phyloP scores from a whole-genome alignment of 2,113 vertebrate genomes.

The Microtus montanus region DNA sequence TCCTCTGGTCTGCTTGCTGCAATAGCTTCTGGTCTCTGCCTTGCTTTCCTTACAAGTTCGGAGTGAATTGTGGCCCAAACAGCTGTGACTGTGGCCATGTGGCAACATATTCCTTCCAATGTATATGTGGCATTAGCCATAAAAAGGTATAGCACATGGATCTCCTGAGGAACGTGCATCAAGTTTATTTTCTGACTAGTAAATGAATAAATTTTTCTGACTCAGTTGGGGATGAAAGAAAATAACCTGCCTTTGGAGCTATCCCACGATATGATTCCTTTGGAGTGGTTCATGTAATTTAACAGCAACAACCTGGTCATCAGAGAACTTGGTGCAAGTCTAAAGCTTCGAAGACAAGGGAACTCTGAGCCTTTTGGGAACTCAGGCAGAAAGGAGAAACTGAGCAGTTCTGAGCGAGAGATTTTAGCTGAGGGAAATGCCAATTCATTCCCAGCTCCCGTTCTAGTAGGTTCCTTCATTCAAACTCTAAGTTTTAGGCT shows the following conservation, averaged over 20 bases:
- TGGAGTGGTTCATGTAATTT: conserved; percentile 71
- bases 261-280: conserved; percentile 75
- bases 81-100: conserved; percentile 35
- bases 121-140: conserved; percentile 66
- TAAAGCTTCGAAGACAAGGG: conserved; percentile 33
- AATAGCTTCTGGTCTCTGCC: conserved; percentile 46
- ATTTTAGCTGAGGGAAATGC: conserved; percentile 27
- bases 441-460: not conserved
- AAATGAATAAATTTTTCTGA: conserved; percentile 80
- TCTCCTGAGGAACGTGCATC: conserved; percentile 77
- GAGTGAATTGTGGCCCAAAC: conserved; percentile 49
- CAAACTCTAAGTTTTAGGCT: conserved; percentile 26
- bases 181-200: conserved; percentile 81
- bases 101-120: conserved; percentile 56
- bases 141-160: conserved; percentile 59
- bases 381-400: not conserved
- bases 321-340: conserved; percentile 56
- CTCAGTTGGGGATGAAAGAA: conserved; percentile 75
- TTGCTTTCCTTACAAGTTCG: conserved; percentile 48
- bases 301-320: conserved; percentile 64
- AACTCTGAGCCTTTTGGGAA: not conserved
- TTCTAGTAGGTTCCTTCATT: not conserved
- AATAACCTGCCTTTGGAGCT: conserved; percentile 79
- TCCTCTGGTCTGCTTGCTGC: conserved; percentile 4
- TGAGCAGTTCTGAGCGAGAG: not conserved